These are phyloP conservation scores for Gymnobelideus leadbeateri DNA, from an alignment of 2,113 vertebrate species.

Conservation along the genomic window DNA sequence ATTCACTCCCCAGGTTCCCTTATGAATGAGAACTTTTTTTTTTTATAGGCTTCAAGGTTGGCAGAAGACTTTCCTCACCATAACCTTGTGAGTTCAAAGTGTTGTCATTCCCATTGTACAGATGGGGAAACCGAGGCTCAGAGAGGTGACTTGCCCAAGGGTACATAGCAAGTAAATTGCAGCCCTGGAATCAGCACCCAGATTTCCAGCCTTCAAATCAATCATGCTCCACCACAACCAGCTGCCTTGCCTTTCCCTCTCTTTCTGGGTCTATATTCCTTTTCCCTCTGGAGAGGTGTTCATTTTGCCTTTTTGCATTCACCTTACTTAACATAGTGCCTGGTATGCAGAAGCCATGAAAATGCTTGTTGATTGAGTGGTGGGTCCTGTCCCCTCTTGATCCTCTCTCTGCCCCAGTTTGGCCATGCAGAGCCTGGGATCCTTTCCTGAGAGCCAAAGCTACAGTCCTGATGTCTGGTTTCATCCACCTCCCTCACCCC, in stretches of 20 bases:
- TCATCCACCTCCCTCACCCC: neutral
- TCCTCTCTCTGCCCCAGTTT: neutral
- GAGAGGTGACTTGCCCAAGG: neutral
- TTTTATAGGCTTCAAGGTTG: neutral
- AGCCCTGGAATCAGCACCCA: neutral
- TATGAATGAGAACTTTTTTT: neutral
- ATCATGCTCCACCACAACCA: neutral
- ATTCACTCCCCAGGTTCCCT: too few species aligned
- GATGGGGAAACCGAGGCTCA: neutral
- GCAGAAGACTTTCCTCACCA: neutral
- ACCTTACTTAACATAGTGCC: neutral
- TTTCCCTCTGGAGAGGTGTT: neutral
- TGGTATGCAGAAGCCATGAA: neutral
- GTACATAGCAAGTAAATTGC: neutral
- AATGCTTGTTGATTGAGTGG: neutral
- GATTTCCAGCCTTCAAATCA: neutral
- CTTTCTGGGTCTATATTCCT: neutral
- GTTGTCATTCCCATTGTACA: neutral
- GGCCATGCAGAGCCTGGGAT: neutral
- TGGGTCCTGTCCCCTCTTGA: neutral
- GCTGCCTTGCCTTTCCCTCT: neutral
- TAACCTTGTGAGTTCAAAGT: neutral
- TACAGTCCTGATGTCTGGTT: neutral
- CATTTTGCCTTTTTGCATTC: neutral
- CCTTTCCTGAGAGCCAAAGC: neutral